A percentile compares a stretch with the other conserved stretches of the same genome.
Evolutionary conservation across 2,113 vertebrate genomes (phyloP).

Genomic region (Strigops habroptila): DNA sequence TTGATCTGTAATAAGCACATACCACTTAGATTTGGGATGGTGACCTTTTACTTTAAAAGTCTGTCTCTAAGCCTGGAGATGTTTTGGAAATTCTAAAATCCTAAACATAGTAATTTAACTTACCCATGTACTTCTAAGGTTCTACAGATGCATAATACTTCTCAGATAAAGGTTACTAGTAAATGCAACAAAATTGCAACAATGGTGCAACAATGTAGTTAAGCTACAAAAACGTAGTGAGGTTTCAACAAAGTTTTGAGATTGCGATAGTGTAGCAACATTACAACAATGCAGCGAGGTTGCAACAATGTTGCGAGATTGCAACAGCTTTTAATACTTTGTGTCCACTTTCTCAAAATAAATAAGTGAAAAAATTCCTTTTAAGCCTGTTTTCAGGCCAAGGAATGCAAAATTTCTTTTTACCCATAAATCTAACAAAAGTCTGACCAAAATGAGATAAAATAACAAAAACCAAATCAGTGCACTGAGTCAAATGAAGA

Average conservation of each 20-base stretch:
- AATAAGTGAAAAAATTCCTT: neutral
- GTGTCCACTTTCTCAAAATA: neutral
- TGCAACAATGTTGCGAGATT: neutral
- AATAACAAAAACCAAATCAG: neutral
- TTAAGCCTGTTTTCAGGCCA: neutral
- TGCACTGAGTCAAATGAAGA: neutral
- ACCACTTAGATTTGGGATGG: neutral
- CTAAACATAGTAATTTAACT: neutral
- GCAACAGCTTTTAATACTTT: neutral
- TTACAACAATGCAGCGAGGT: neutral
- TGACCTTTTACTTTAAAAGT: neutral
- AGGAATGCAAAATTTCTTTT: neutral
- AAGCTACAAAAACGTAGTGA: neutral
- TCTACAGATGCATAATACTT: neutral
- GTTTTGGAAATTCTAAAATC: neutral
- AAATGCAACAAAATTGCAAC: neutral
- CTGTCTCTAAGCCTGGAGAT: neutral
- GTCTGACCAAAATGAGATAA: neutral
- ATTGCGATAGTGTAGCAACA: neutral
- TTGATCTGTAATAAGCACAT: neutral
- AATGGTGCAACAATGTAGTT: no score
- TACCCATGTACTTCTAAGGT: neutral
- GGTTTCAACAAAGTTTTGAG: neutral
- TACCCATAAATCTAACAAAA: neutral
- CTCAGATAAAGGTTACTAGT: neutral